Base-by-base conservation (phyloP, 2,888 invertebrate species). In the Caradrina kadenii region DNA sequence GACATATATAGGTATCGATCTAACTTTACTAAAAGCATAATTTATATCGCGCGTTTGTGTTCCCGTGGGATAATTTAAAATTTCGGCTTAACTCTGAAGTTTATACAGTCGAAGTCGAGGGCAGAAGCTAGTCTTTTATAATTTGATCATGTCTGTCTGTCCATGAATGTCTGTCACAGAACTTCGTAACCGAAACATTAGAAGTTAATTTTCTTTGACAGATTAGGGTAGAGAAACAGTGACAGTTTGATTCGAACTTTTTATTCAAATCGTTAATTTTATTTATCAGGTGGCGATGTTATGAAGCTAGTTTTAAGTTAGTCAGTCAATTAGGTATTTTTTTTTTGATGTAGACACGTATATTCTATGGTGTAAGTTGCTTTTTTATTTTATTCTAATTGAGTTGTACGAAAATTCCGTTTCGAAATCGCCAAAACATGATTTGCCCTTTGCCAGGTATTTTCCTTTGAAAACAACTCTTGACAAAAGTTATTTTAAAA, bases 401-500 rank as follows among this genome's bases (percentile, higher is more conserved):
- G n/a, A 13, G 2, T 54, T 45, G 1, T 42, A 62, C 31, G 1
- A 48, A 19, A 49, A n/a, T n/a, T 49, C 49, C 54, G 4, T 21
- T 13, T 26, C 5, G 69, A 39, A 1, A 42, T 10, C 48, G 48
- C 26, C 26, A n/a, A n/a, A 11, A 19, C 48, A 61, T 49, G 48
- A 10, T 54, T 39, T 49, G 26, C 21, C 15, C 31, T 49, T 62
- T 13, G 31, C 21, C n/a, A 31, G n/a, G 17, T 69, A 55, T 48
- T 35, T 63, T 11, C 17, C 7, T 55, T 70, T 35, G 42, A 63
- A 17, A 22, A 56, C 6, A 70, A 70, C 63, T 69, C 69, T 54
- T 13, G 3, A 5, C 21, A 42, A 31, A 62, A 70, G 55, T 55
- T 49, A 0, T 55, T 42, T 50, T 19, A 70, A 63, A 63, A 56